phyloP scores from a whole-genome alignment of 2,888 invertebrate genomes.

The Eudasyphora cyanicolor region DNA sequence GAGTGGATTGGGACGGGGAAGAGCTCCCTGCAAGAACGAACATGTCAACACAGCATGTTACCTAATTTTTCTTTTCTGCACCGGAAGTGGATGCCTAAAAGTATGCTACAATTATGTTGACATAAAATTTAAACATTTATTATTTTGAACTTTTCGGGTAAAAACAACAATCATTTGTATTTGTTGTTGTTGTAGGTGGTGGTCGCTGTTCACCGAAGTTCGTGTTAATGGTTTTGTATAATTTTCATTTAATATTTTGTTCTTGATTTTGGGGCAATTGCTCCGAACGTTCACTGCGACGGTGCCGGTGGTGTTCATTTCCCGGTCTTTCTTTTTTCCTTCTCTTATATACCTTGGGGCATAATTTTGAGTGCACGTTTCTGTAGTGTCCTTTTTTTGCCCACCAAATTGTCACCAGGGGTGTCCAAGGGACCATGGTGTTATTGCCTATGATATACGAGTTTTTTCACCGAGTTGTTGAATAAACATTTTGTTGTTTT shows the following conservation, averaged over 20 bases:
- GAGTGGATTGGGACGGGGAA: not conserved
- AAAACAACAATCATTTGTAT: constrained; percentile 44
- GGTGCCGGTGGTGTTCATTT: constrained; percentile 21
- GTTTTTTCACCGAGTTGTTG: constrained; percentile 47
- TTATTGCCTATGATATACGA: constrained; percentile 40
- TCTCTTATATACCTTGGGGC: constrained; percentile 52
- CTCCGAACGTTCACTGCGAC: not conserved
- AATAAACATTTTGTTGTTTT: constrained; percentile 24
- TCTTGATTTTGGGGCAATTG: constrained; percentile 5
- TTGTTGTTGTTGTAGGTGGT: not conserved
- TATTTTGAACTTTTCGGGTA: constrained; percentile 59
- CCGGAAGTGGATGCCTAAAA: constrained; percentile 40
- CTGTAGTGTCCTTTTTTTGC: constrained; percentile 46
- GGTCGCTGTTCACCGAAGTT: constrained; percentile 24
- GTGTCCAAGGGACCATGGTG: constrained; percentile 66
- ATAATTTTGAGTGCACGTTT: constrained; percentile 63
- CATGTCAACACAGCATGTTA: constrained; percentile 63
- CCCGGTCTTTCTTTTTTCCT: constrained; percentile 5
- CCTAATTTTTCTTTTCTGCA: constrained; percentile 50
- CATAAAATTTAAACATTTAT: constrained; percentile 68
- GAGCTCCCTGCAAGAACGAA: constrained; percentile 15
- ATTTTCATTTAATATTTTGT: constrained; percentile 60
- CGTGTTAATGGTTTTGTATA: constrained; percentile 61
- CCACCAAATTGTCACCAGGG: constrained; percentile 75
- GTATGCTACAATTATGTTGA: constrained; percentile 63